Base-by-base conservation (phyloP, 2,888 invertebrate species). In the Lepidocyrtinus sp. region DNA sequence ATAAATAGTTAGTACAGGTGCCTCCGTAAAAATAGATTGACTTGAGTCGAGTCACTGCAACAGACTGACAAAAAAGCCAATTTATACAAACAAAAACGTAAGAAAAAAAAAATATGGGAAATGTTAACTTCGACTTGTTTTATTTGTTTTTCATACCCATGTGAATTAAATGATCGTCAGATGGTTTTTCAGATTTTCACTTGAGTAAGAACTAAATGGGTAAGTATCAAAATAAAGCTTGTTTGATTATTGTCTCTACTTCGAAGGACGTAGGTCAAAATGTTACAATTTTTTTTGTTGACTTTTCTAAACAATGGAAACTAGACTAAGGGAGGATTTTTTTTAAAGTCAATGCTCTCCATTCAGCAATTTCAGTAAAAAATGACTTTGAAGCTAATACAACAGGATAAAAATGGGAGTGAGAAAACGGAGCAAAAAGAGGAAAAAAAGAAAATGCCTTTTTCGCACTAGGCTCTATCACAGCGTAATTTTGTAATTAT, bases 71-170 rank as follows among this genome's bases (percentile, higher is more conserved):
- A 5, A 36, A 12, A 36, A 50, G 50, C 50, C 17, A 12, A 62
- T 24, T 63, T 22, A n/a, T 22, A 26, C 63, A 25, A 63, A 22
- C 3, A 63, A 63, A 67, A 19, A 65, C n/a, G n/a, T n/a, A 19
- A 19, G 71, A 62, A 71, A 36, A 50, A 63, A 69, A 73, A 74
- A 74, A 74, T 67, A 74, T 74, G 74, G 74, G 74, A 74, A 74
- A 74, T 74, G 59, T 67, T n/a, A n/a, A n/a, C n/a, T 74, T 74
- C 67, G 74, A 45, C 36, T 46, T 19, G 36, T 61, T 72, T 72
- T 36, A 50, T 50, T 7, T 50, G 50, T 50, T 50, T 50, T 50
- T 7, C 12, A 50, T 17, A 50, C 2, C 17, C 5, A 50, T 50
- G 50, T 50, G 50, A 50, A 17, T 50, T 2, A n/a, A 50, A 50